Evolutionary conservation across 2,797 vertebrate genomes (phyloP).

Genomic region (Euthynnus affinis): DNA sequence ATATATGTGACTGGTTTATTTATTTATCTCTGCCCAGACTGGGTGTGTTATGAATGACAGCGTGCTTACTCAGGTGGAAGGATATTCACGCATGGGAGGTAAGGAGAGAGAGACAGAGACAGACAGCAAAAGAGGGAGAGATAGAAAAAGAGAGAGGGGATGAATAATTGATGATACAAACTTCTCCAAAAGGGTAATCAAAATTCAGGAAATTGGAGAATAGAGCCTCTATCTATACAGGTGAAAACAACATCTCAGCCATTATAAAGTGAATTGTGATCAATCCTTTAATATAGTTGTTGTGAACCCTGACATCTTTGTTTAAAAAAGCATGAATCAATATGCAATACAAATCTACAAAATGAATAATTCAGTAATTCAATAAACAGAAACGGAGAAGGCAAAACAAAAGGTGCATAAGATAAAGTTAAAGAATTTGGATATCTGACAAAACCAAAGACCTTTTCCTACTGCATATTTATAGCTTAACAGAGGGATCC

Average conservation of each 20-base stretch:
- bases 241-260: conserved; percentile 44
- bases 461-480: background rate
- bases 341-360: conserved; percentile 25
- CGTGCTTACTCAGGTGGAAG: conserved; percentile 74
- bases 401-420: conserved; percentile 16
- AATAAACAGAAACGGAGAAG: conserved; percentile 22
- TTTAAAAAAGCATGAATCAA: conserved; percentile 36
- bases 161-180: conserved; percentile 79
- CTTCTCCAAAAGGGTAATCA: conserved; percentile 64
- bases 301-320: conserved; percentile 34
- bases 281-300: conserved; percentile 45
- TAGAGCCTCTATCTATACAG: conserved; percentile 20
- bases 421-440: conserved; percentile 2
- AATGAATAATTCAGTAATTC: conserved; percentile 52
- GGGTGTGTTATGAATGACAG: conserved; percentile 75
- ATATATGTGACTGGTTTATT: conserved; percentile 67
- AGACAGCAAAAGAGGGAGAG: conserved; percentile 43
- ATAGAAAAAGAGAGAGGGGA: conserved; percentile 49
- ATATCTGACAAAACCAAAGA: background rate
- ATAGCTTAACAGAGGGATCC: background rate
- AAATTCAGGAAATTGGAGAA: conserved; percentile 56
- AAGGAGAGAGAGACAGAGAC: conserved; percentile 44
- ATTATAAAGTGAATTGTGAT: conserved; percentile 51
- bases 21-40: conserved; percentile 71
- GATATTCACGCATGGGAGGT: conserved; percentile 70